Base-by-base conservation (phyloP, 1,140 invertebrate genomes). In the Cherax quadricarinatus region DNA sequence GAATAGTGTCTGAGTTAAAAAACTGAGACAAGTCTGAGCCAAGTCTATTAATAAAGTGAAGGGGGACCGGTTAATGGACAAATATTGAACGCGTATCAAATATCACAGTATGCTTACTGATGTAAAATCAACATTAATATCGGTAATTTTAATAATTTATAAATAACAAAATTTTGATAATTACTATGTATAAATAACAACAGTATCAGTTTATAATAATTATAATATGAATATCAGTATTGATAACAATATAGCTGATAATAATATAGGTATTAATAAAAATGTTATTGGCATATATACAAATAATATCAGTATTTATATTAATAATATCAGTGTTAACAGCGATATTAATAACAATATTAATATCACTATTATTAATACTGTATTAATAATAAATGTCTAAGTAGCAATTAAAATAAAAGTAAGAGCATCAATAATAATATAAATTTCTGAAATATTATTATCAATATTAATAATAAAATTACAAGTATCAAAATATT, bases 161-260 rank as follows among this genome's bases (percentile, higher is more conserved):
- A n/a, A n/a, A n/a, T n/a, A n/a, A n/a, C n/a, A n/a, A n/a, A 24
- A 87, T 86, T 41, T 73, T 86, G n/a, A 70, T 86, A 73, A 75
- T 48, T 41, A 70, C 73, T 18, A 86, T 86, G 48, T 66, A 66
- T 73, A 70, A 41, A 49, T 16, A 24, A 85, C 24, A 66, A 85
- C 62, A 66, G 62, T 85, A 62, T 24, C 53, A 57, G 41, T 51
- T 87, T 78, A 87, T 87, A 57, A 75, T 85, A 85, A 53, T 79
- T 24, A 87, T 87, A 79, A 87, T 57, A 57, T 30, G 62, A 24
- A 24, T 70, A 73, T 66, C 66, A 73, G 66, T 70, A 86, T 66
- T 41, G 12, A 73, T 66, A 70, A 86, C 16, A 73, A 86, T 70
- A 16, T 57, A 66, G 66, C 62, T 86, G n/a, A 86, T 70, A 86